Conservation (phyloP, 2,113 vertebrate genomes). For the Rhinoderma darwinii region DNA sequence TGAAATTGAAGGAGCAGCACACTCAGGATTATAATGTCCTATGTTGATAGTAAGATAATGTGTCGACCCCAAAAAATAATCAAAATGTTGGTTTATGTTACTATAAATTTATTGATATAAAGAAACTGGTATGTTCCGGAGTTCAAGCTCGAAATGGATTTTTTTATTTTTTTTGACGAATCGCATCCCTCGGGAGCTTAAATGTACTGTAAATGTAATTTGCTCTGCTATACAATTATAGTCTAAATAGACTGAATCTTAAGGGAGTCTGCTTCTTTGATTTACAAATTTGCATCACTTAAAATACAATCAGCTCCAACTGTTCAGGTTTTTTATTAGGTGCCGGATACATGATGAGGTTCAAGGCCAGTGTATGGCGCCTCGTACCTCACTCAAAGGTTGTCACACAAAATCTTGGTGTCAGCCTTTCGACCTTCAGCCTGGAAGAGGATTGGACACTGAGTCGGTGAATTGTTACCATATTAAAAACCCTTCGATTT, state of each 20-base stretch:
- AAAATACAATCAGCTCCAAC: slow-evolving; percentile 81
- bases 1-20: neutral
- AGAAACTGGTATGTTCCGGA: neutral
- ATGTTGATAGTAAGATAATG: neutral
- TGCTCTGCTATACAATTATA: slow-evolving; percentile 74
- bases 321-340: slow-evolving; percentile 74
- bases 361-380: slow-evolving; percentile 63
- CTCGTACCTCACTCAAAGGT: slow-evolving; percentile 62
- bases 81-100: neutral
- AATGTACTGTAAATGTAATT: slow-evolving; percentile 68
- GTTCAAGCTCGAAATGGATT: neutral
- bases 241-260: slow-evolving; percentile 74
- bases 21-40: neutral
- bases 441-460: slow-evolving; percentile 63
- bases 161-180: slow-evolving; percentile 38
- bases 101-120: slow-evolving; percentile 5
- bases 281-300: slow-evolving; percentile 80
- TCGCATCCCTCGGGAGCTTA: slow-evolving; percentile 62
- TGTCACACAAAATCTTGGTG: neutral
- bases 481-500: slow-evolving; percentile 74
- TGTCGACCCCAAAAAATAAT: neutral
- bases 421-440: slow-evolving; percentile 63
- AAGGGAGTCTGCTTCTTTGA: slow-evolving; percentile 76
- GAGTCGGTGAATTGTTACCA: slow-evolving; percentile 68
- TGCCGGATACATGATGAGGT: slow-evolving; percentile 67